These are phyloP conservation scores for Bruchidius siliquastri DNA, from an alignment of 2,888 invertebrate species.

Conservation along the genomic window DNA sequence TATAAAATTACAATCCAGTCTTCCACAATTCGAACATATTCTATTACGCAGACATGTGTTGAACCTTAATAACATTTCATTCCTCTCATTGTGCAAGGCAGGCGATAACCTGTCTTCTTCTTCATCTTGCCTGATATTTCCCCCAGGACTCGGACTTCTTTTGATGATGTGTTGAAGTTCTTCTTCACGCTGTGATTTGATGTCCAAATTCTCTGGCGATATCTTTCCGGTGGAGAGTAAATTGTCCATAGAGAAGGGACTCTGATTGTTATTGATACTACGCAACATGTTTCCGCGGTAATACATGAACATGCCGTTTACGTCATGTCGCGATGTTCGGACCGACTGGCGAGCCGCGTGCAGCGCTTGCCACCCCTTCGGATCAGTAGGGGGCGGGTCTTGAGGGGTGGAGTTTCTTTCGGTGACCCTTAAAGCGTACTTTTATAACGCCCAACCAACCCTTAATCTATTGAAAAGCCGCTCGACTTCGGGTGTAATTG, in stretches of 20 bases:
- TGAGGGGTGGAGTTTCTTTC: slow-evolving; percentile 36
- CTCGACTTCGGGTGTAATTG: slow-evolving; percentile 23
- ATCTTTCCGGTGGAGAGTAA: slow-evolving; percentile 42
- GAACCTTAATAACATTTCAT: slow-evolving; percentile 40
- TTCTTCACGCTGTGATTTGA: slow-evolving; percentile 10
- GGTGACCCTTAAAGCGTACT: slow-evolving; percentile 26
- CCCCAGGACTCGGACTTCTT: slow-evolving; percentile 22
- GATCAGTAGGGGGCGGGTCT: slow-evolving; percentile 28
- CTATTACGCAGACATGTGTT: slow-evolving; percentile 41
- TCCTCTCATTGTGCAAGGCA: slow-evolving; percentile 26
- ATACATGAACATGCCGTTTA: slow-evolving; percentile 27
- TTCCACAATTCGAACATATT: slow-evolving; percentile 55
- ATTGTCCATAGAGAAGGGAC: slow-evolving; percentile 46
- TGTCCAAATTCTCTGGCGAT: slow-evolving; percentile 35
- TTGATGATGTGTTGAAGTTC: slow-evolving; percentile 23
- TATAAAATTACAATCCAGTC: slow-evolving; percentile 52
- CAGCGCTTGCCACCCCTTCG: background rate
- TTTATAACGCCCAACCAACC: slow-evolving; percentile 21
- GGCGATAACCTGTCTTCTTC: slow-evolving; percentile 38
- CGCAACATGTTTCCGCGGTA: slow-evolving; percentile 44
- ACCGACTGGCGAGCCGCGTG: slow-evolving; percentile 14
- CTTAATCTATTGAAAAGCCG: slow-evolving; percentile 16
- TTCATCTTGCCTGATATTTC: slow-evolving; percentile 24
- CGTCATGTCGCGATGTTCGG: background rate
- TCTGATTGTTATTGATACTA: slow-evolving; percentile 41